Evolutionary conservation across 2,888 invertebrate species (phyloP).

Genomic region (Leuctra nigra): DNA sequence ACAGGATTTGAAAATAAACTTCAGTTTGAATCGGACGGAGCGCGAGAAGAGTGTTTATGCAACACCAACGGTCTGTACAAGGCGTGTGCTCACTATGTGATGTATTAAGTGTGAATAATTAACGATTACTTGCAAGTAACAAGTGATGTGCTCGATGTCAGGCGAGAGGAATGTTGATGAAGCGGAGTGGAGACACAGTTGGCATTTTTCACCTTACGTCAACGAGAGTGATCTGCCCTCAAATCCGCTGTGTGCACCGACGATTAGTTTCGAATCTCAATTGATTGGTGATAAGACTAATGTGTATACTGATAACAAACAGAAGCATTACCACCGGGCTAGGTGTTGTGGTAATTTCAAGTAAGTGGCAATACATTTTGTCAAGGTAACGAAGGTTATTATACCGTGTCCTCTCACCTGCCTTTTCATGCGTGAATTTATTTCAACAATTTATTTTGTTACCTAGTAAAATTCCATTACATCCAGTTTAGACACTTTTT

Average conservation of each 20-base stretch:
- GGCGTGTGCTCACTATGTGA: no score
- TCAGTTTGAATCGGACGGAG: background rate
- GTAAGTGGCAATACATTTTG: no score
- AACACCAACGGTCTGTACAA: no score
- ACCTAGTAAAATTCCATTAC: no score
- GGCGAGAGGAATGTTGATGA: background rate
- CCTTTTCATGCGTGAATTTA: no score
- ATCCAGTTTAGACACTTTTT: no score
- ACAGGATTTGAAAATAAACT: slow-evolving; percentile 8
- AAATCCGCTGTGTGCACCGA: background rate
- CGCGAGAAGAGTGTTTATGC: background rate
- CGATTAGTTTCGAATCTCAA: slow-evolving; percentile 12
- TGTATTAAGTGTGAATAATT: no score
- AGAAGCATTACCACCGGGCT: background rate
- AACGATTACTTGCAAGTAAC: background rate
- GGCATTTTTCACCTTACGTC: slow-evolving; percentile 38
- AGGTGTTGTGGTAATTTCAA: background rate
- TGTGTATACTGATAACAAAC: background rate
- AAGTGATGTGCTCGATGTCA: slow-evolving; percentile 8
- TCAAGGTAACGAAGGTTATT: no score
- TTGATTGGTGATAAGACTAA: background rate
- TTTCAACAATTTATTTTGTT: no score
- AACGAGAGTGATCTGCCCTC: background rate
- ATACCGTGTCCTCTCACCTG: no score
- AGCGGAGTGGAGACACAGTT: slow-evolving; percentile 37